These are phyloP conservation scores for Meandrusa payeni DNA, from an alignment of 2,888 invertebrate genomes.

Conservation along the genomic window DNA sequence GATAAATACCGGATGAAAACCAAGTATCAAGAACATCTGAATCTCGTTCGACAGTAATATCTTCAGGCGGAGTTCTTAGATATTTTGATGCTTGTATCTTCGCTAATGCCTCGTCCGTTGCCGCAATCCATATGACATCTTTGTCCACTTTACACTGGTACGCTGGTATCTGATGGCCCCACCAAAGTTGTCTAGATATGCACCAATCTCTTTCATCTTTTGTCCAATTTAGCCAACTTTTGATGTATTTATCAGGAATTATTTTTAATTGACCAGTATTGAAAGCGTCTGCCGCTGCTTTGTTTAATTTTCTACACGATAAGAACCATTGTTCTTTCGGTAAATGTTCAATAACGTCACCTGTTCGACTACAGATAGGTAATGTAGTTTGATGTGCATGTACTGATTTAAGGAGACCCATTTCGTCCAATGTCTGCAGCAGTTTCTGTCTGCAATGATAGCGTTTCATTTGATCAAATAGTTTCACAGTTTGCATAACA, in stretches of 20 bases:
- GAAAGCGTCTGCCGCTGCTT: constrained; percentile 84
- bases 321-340: constrained; percentile 97
- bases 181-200: constrained; percentile 97
- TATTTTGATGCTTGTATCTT: constrained; percentile 74
- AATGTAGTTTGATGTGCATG: constrained; percentile 88
- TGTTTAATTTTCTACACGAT: constrained; percentile 87
- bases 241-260: constrained; percentile 85
- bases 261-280: constrained; percentile 84
- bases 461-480: constrained; percentile 84
- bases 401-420: constrained; percentile 82
- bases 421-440: constrained; percentile 80
- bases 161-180: constrained; percentile 98
- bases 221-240: constrained; percentile 91
- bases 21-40: constrained; percentile 98
- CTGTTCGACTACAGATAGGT: constrained; percentile 93
- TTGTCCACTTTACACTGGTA: constrained; percentile 78
- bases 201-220: constrained; percentile 93
- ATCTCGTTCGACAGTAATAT: constrained; percentile 83
- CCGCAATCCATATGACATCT: constrained; percentile 87
- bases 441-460: constrained; percentile 88
- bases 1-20: constrained; percentile 97
- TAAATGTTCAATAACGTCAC: constrained; percentile 93
- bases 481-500: constrained; percentile 76
- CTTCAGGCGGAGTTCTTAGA: constrained; percentile 66
- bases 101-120: constrained; percentile 82